Evolutionary conservation across 2,797 vertebrate species (phyloP), one percentile per base, ranked within the genome.

Genomic region (Xenops minutus): DNA sequence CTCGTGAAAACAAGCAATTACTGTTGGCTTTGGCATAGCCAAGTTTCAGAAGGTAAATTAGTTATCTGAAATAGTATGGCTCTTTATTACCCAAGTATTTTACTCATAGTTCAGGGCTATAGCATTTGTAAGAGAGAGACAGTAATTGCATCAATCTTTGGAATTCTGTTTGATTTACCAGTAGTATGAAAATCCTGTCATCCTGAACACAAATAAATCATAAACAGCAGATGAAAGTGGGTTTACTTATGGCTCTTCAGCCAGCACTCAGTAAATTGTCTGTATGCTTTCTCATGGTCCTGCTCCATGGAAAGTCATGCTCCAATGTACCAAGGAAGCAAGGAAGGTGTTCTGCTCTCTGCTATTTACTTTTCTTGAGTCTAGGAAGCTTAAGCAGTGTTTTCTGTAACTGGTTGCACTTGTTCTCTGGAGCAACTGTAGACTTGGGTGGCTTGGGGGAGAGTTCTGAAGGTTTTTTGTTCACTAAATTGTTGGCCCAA

Each of bases 271-370:
- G 19, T 27, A 17, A 16, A 7, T 26, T 88, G 11, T 64, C 9
- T 68, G 7, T 56, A 0, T 27, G 55, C 14, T 43, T 78, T 75
- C 49, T 75, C 0, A 0, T 14, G 19, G 58, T 43, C 0, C 0
- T 72, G 44, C 49, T 37, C 30, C 20, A 1, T 14, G 20, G 41
- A 56, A 52, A 11, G 37, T 73, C 4, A 0, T 55, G 22, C 41
- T 76, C 20, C 1, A 8, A 9, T 37, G 14, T 26, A 34, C 23
- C 8, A 46, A 29, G 36, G 48, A 52, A 32, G 5, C 41, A 30
- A 21, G 44, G 55, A 54, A 80, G 24, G 34, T 1, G 0, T 71
- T 88, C 62, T 78, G 34, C 15, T 46, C 12, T 22, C 44, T 46
- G 44, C 44, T 54, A 14, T 59, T 29, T 11, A 14, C 14, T 32